Percentiles rank a stretch among this genome's conserved stretches.
Evolutionary conservation across 2,888 invertebrate genomes (phyloP).

Genomic region (Portevinia maculata): DNA sequence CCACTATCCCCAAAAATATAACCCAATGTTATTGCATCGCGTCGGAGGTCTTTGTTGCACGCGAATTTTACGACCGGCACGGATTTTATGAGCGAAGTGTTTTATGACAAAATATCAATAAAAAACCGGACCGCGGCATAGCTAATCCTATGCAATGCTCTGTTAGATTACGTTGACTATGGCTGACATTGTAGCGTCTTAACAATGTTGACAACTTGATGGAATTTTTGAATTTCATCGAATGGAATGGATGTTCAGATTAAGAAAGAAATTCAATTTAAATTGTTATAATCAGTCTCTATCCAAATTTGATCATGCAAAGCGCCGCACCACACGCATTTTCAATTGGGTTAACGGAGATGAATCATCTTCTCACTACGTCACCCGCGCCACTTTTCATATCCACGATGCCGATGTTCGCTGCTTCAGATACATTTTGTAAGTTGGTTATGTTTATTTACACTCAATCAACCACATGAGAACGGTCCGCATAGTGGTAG

Average conservation of each 20-base stretch:
- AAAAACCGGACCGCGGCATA: constrained; percentile 9
- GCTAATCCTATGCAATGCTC: background rate
- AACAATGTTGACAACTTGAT: constrained; percentile 49
- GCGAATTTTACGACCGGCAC: constrained; percentile 39
- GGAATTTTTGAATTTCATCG: background rate
- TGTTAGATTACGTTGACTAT: background rate
- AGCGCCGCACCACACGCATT: background rate
- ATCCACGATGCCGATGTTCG: background rate
- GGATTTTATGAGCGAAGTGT: constrained; percentile 36
- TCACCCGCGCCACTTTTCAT: background rate
- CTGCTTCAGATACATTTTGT: constrained; percentile 10
- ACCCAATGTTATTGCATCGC: background rate
- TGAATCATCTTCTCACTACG: constrained; percentile 7
- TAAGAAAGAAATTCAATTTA: constrained; percentile 25
- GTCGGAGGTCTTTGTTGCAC: background rate
- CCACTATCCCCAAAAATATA: background rate
- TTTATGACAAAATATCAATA: constrained; percentile 36
- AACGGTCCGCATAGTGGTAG: background rate
- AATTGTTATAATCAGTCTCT: constrained; percentile 3
- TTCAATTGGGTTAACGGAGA: constrained; percentile 16
- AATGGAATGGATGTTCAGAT: constrained; percentile 41
- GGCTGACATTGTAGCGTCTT: constrained; percentile 28
- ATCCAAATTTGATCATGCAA: background rate
- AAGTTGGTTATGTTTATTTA: constrained; percentile 52
- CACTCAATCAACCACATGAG: constrained; percentile 42